A percentile compares a stretch with the other conserved stretches of the same genome.
Conservation (phyloP, 1,140 invertebrate genomes). For the Cydia amplana region DNA sequence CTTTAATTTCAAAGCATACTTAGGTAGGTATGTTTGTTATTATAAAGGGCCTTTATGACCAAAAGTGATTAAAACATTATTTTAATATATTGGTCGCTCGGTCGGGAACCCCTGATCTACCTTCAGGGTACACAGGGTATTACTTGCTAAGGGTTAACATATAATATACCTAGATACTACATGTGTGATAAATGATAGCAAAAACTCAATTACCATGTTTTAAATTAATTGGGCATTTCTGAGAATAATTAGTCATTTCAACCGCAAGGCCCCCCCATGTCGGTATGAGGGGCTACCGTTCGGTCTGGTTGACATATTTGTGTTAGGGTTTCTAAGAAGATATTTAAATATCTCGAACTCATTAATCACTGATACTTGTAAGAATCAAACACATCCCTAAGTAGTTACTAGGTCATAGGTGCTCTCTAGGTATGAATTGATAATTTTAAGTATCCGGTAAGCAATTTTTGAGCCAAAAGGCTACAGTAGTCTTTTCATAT, state of each 20-base stretch:
- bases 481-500: too few relatives aligned
- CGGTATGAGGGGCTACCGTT: not conserved
- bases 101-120: too few relatives aligned
- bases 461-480: too few relatives aligned
- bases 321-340: slow-evolving; percentile 18
- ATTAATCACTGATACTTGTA: slow-evolving; percentile 10
- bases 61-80: too few relatives aligned
- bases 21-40: too few relatives aligned
- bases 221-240: not conserved
- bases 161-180: not conserved
- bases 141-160: not conserved
- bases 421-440: too few relatives aligned
- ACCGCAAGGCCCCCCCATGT: not conserved
- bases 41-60: too few relatives aligned
- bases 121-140: not conserved
- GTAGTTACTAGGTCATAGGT: too few relatives aligned
- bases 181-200: not conserved
- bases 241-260: not conserved
- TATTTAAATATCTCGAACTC: not conserved
- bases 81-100: too few relatives aligned
- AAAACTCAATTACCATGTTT: not conserved
- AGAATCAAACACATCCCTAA: not conserved
- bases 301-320: slow-evolving; percentile 4
- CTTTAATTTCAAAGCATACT: too few relatives aligned
- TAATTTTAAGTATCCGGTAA: too few relatives aligned